Evolutionary conservation across 2,797 vertebrate species (phyloP), one percentile per base, ranked within the genome.

Genomic region (Sebastes minor): DNA sequence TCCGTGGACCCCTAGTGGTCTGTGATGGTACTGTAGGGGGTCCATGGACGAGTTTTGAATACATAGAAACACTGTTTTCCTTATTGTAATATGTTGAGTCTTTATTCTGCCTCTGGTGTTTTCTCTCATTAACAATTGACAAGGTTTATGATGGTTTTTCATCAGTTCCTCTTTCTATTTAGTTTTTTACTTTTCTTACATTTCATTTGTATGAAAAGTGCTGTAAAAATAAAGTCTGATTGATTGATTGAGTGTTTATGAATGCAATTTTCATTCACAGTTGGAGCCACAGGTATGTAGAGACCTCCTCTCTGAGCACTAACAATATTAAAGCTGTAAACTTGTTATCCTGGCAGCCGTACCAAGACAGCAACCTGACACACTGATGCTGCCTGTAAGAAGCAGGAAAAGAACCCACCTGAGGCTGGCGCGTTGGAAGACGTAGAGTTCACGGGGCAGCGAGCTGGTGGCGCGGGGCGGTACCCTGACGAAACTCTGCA

Each of bases 401-500:
- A 65, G 28, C 33, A 20, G 8, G 38, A 30, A 3, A 3, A 3
- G 9, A n/a, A 62, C 74, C 49, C 90, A 99, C 98, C 90, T 96
- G 82, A 97, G 64, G 2, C 95, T 96, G 0, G 91, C 85, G 0
- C 96, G 94, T 87, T 96, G 97, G 81, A 96, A 95, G 75, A 98
- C 13, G 4, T 98, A 99, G 23, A 99, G 96, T 14, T 99, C 97
- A 0, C 70, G 92, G 1, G 84, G 76, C 12, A 95, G 80, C 0
- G n/a, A 92, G 78, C 91, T 93, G 73, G 78, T 73, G 52, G 68
- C 78, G 20, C 71, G 91, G 1, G 96, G 96, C 1, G 93, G 75
- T 0, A 94, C 86, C 27, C 97, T 94, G 79, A 94, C 74, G 74
- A 98, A 98, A 86, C 87, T 95, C 93, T 94, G 96, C 67, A 98